phyloP scores from a whole-genome alignment of 2,888 invertebrate genomes.

The Eristalis tenax region DNA sequence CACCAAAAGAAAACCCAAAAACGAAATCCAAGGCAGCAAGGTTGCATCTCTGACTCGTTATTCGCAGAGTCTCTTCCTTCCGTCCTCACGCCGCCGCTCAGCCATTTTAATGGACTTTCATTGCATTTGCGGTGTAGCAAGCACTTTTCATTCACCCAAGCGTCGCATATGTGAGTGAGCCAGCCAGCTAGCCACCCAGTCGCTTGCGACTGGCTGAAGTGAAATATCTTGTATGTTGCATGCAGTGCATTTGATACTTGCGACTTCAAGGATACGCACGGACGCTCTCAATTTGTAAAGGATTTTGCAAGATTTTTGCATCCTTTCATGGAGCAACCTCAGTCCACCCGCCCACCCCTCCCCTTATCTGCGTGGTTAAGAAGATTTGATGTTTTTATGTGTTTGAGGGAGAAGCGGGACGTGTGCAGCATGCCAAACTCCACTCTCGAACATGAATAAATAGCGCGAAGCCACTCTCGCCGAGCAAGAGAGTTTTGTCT shows the following conservation, averaged over 20 bases:
- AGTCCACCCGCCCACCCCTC: neutral
- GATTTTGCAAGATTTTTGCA: conserved; percentile 12
- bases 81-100: neutral
- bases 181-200: neutral
- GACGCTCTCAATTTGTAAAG: conserved; percentile 53
- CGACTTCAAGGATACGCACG: conserved; percentile 59
- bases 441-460: conserved; percentile 41
- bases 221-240: conserved; percentile 47
- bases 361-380: neutral
- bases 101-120: conserved; percentile 67
- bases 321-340: neutral
- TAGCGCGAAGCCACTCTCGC: conserved; percentile 9
- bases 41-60: conserved; percentile 57
- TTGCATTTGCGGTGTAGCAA: conserved; percentile 61
- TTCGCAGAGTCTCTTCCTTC: conserved; percentile 13
- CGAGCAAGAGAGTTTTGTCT: neutral
- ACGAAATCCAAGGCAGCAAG: conserved; percentile 27
- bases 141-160: conserved; percentile 20
- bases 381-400: conserved; percentile 60
- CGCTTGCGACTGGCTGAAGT: conserved; percentile 17
- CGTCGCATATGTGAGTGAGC: conserved; percentile 35
- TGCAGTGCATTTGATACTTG: conserved; percentile 54
- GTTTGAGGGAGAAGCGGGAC: conserved; percentile 16
- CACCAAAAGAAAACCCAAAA: neutral
- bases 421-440: conserved; percentile 47